Percentiles rank a stretch among this genome's conserved stretches.
Conservation (phyloP, 2,888 invertebrate species). For the Anthophora plumipes region DNA sequence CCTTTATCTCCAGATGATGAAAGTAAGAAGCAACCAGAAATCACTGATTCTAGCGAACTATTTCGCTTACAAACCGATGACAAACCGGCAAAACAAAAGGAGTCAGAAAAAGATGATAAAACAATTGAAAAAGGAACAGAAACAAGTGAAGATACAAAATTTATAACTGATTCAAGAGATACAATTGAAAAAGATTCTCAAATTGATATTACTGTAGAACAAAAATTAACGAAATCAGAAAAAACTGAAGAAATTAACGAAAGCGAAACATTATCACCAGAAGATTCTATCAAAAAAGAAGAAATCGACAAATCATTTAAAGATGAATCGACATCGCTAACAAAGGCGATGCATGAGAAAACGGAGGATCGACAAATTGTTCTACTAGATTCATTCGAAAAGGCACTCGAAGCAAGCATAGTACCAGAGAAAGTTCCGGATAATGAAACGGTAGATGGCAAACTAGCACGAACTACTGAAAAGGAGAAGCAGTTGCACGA, state of each 20-base stretch:
- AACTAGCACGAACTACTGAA: conserved; percentile 7
- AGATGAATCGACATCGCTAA: background rate
- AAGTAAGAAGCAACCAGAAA: background rate
- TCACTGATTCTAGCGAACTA: background rate
- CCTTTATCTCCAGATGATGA: background rate
- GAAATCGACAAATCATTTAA: background rate
- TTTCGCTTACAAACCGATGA: background rate
- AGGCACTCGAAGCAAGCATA: background rate
- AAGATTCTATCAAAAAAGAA: background rate
- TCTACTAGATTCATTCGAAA: background rate
- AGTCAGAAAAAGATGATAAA: background rate
- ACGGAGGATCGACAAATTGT: background rate
- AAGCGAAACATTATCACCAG: background rate
- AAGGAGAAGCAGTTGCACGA: conserved; percentile 3
- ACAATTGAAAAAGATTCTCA: background rate
- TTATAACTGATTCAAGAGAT: background rate
- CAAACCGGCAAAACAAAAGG: background rate
- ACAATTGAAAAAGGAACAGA: background rate
- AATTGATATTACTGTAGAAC: background rate
- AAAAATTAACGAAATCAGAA: background rate
- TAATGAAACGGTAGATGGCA: conserved; percentile 7
- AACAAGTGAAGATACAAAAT: background rate
- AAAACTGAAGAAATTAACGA: background rate
- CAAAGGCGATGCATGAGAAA: background rate
- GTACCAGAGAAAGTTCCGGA: background rate